Evolutionary conservation across 2,113 vertebrate genomes (phyloP).

Genomic region (Saiga tatarica): DNA sequence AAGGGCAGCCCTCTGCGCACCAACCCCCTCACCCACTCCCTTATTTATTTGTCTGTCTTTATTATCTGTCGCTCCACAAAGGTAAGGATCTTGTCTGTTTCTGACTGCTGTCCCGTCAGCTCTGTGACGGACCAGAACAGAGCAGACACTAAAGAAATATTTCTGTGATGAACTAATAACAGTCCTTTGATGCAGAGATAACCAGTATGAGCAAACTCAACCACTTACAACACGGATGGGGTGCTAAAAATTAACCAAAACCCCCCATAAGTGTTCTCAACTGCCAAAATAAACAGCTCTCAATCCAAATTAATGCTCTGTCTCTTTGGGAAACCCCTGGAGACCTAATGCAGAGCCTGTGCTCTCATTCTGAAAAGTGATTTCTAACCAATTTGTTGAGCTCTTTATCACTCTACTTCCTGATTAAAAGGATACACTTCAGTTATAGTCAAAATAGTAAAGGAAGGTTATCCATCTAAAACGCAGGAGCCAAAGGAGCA

Average conservation of each 20-base stretch:
- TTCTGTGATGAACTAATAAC: neutral
- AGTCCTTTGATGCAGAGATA: neutral
- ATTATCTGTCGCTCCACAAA: neutral
- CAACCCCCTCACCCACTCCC: neutral
- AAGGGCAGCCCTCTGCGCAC: neutral
- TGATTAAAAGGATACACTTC: neutral
- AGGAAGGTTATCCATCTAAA: neutral
- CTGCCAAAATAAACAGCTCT: slow-evolving; percentile 25
- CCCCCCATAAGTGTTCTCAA: neutral
- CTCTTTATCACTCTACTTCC: neutral
- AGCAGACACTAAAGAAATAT: neutral
- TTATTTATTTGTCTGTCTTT: neutral
- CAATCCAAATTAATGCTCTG: neutral
- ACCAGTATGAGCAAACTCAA: neutral
- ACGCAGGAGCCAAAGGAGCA: neutral
- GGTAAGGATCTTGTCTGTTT: neutral
- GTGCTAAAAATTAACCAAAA: neutral
- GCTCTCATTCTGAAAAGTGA: neutral
- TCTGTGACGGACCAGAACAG: neutral
- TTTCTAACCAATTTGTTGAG: neutral
- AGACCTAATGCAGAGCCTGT: neutral
- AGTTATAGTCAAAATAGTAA: neutral
- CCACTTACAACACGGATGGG: neutral
- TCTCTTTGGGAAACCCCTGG: neutral
- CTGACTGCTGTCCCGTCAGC: too few species aligned